Conservation (phyloP, 2,797 vertebrate genomes). For the Calcarius lapponicus region DNA sequence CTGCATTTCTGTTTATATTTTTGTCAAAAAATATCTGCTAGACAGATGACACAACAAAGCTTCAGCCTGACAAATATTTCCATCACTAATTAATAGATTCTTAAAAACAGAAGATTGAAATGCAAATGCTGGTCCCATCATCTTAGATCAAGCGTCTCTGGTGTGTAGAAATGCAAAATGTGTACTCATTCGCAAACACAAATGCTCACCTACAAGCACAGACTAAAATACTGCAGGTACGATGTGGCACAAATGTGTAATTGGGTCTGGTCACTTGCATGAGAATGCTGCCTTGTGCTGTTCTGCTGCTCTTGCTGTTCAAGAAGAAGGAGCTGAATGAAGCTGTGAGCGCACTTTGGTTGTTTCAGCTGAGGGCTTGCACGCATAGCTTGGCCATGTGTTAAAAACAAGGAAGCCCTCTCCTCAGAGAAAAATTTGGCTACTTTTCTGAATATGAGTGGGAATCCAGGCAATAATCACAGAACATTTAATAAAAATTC, state of each 20-base stretch:
- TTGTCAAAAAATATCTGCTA: not conserved
- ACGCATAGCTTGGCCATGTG: rapidly evolving
- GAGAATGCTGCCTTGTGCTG: not conserved
- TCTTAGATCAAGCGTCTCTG: not conserved
- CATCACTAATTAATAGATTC: not conserved
- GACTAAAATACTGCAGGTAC: not conserved
- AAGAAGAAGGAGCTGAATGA: not conserved
- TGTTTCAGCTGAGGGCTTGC: not conserved
- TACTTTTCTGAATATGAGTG: not conserved
- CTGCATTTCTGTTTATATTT: not conserved
- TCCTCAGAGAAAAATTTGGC: not conserved
- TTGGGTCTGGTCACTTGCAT: not conserved
- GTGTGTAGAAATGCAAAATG: not conserved
- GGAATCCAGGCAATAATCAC: not conserved
- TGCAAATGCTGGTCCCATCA: not conserved
- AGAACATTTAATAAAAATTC: not conserved
- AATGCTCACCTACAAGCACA: not conserved
- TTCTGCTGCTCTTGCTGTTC: not conserved
- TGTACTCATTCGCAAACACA: not conserved
- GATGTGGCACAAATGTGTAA: not conserved
- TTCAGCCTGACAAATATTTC: not conserved
- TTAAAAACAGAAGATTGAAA: constrained; percentile 23
- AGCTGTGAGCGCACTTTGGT: not conserved
- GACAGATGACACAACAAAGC: not conserved
- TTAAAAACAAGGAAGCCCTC: not conserved